phyloP scores from a whole-genome alignment of 2,113 vertebrate species.

The Aepyceros melampus region DNA sequence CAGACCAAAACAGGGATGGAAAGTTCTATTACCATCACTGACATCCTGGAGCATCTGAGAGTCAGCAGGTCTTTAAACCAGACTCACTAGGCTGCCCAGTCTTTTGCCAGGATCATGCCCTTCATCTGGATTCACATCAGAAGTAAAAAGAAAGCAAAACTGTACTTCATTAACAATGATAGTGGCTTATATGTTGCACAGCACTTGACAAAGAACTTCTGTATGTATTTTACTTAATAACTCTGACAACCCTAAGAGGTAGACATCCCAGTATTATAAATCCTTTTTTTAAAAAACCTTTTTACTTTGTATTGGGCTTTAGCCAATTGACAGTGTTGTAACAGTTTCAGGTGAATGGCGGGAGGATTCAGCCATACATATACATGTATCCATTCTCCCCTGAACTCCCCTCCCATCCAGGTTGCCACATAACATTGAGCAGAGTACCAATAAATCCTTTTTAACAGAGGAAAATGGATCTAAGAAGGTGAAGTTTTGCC shows the following conservation, averaged over 20 bases:
- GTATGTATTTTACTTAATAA: not conserved
- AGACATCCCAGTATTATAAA: not conserved
- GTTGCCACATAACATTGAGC: not conserved
- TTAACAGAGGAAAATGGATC: not conserved
- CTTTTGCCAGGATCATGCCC: not conserved
- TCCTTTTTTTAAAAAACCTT: not conserved
- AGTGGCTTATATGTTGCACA: not conserved
- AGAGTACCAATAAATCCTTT: not conserved
- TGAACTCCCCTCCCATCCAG: not conserved
- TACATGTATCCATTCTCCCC: not conserved
- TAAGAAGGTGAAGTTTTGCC: not conserved
- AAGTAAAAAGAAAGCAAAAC: not conserved
- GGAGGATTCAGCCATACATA: not conserved
- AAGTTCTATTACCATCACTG: not conserved
- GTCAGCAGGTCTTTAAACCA: not conserved
- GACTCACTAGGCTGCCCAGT: not conserved
- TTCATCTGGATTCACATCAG: not conserved
- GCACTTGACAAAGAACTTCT: not conserved
- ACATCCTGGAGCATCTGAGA: not conserved
- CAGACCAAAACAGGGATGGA: accelerated
- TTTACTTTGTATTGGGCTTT: not conserved
- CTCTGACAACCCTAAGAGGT: not conserved
- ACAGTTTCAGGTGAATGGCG: not conserved
- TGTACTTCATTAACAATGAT: accelerated
- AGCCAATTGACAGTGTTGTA: not conserved